A percentile compares a stretch with the other conserved stretches of the same genome.
These are phyloP conservation scores for Sisyra nigra DNA, from an alignment of 2,888 invertebrate species.

Conservation along the genomic window DNA sequence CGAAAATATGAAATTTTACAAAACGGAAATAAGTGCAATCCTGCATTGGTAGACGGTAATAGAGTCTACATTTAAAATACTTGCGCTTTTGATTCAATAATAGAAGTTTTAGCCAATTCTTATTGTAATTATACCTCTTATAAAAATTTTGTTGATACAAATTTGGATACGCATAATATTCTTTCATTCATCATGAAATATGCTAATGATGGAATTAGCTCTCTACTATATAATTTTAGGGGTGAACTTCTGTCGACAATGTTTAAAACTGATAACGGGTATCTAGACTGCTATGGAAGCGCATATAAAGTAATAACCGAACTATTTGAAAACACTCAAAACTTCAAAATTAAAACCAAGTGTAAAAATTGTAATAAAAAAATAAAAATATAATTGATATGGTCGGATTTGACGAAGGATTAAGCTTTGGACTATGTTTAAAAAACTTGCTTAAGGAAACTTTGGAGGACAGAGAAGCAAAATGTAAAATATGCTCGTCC, in stretches of 20 bases:
- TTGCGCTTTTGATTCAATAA: constrained; percentile 7
- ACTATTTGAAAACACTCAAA: background rate
- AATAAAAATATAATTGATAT: background rate
- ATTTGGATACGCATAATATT: background rate
- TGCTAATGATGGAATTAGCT: background rate
- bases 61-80: constrained; percentile 3
- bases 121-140: background rate
- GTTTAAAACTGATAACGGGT: background rate
- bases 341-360: background rate
- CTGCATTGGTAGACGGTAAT: background rate
- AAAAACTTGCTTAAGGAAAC: background rate
- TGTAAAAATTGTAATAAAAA: background rate
- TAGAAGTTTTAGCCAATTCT: constrained; percentile 6
- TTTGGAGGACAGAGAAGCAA: background rate
- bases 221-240: background rate
- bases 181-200: background rate
- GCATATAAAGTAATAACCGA: background rate
- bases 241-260: background rate
- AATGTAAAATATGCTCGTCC: background rate
- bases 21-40: background rate
- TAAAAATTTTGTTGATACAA: background rate
- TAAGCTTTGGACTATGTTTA: background rate
- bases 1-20: constrained; percentile 1
- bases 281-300: background rate
- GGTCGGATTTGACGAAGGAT: background rate